Evolutionary conservation across 53 echinoderm and acorn worm species (phyloP).

Genomic region (Patiria pectinifera): DNA sequence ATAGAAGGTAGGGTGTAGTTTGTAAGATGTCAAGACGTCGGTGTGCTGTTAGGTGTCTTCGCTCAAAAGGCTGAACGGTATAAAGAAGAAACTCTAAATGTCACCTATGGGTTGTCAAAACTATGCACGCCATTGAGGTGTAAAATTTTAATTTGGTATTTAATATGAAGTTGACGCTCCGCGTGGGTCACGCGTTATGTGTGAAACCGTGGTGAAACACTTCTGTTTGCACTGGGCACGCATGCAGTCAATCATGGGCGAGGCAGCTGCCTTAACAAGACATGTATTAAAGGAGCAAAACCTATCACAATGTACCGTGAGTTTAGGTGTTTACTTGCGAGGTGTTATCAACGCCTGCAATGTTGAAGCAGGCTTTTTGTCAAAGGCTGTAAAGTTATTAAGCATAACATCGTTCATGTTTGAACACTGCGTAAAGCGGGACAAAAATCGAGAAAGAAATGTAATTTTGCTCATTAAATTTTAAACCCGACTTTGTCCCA

Average conservation of each 20-base stretch:
- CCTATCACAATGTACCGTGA: background rate
- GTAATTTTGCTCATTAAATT: conserved; percentile 6
- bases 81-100: background rate
- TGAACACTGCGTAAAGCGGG: background rate
- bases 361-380: background rate
- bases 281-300: background rate
- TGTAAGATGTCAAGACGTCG: too few relatives aligned
- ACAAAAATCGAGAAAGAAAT: background rate
- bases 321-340: background rate
- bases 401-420: background rate
- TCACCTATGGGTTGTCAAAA: background rate
- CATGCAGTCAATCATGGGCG: background rate
- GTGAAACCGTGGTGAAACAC: background rate
- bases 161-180: conserved; percentile 1
- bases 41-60: background rate
- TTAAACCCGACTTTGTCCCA: background rate
- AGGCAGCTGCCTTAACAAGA: background rate
- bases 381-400: background rate
- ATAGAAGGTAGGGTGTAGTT: too few relatives aligned
- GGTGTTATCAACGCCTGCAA: background rate
- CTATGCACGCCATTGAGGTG: background rate
- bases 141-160: background rate
- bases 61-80: background rate
- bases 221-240: background rate
- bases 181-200: background rate